Evolutionary conservation across 1,140 invertebrate species (phyloP), one percentile per base, ranked within the genome.

Genomic region (Hyposmocoma kahamanoa): DNA sequence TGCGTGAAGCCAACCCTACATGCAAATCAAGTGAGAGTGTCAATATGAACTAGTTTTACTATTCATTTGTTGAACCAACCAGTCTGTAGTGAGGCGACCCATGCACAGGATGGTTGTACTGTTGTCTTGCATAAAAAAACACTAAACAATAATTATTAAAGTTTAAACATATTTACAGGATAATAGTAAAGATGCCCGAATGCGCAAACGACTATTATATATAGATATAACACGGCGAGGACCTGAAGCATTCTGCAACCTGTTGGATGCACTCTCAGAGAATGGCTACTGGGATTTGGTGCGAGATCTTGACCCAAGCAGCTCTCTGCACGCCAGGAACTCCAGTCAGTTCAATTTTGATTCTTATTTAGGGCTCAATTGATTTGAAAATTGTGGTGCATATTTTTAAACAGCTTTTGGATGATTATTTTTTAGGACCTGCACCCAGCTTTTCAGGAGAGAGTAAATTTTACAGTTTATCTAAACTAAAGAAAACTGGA

Each of bases 241-340:
- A 10, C 86, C 86, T 1, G 46, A 72, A 10, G 86, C 86, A 1
- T 87, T 87, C 56, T 51, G 50, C 3, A 67, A 75, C 19, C 63
- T 87, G 15, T 39, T 85, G 4, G 83, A 86, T n/a, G 55, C 68
- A 0, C 62, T 87, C 0, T 56, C 61, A 4, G 84, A 86, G 30
- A 62, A 62, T 26, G 84, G 83, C 11, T 63, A 77, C 42, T 87
- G 83, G 83, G 63, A 76, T 42, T 43, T 86, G 9, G 71, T 79
- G 13, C 50, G 71, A 2, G 68, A 80, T 3, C 47, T 87, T 9
- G 71, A 79, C 24, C 83, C 83, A 1, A 53, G 72, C 36, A 72
- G 68, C 22, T 53, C 67, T 1, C 53, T 78, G 10, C 67, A 67
- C 20, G 26, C 5, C 47, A 51, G 10, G 53, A 49, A 13, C 18